Conservation (phyloP, 2,113 vertebrate genomes). For the Microcebus griseorufus region DNA sequence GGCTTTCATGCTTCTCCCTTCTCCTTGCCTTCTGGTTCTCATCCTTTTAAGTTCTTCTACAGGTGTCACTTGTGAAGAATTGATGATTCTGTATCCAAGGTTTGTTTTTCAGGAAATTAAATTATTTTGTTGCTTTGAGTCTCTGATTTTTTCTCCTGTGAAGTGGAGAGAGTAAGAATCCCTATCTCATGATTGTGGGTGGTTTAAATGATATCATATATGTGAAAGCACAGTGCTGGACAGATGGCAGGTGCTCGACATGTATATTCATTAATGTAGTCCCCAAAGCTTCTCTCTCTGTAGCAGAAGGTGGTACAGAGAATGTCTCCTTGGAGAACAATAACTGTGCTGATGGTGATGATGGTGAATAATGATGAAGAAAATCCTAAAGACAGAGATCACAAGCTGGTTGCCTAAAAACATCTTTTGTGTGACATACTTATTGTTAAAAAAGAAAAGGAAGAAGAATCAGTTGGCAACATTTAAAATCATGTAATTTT, state of each 20-base stretch:
- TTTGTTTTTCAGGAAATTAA: background rate
- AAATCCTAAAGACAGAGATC: background rate
- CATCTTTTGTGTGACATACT: background rate
- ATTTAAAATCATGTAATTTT: background rate
- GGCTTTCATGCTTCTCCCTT: background rate
- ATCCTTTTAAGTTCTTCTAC: background rate
- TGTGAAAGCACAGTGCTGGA: background rate
- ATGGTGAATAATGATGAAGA: background rate
- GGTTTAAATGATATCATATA: background rate
- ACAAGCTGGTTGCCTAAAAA: background rate
- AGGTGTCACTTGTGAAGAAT: background rate
- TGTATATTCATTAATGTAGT: background rate
- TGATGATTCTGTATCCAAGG: background rate
- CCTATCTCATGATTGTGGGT: background rate
- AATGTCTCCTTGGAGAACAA: background rate
- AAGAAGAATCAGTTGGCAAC: background rate
- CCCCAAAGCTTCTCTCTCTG: background rate
- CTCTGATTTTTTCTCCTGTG: background rate
- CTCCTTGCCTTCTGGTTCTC: background rate
- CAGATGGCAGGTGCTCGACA: background rate
- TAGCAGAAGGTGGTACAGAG: background rate
- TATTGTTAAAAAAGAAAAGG: background rate
- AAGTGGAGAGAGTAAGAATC: background rate
- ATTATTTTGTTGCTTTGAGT: background rate
- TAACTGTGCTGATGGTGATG: background rate